Conservation (phyloP, 2,113 vertebrate species). For the Tetraodon nigroviridis region DNA sequence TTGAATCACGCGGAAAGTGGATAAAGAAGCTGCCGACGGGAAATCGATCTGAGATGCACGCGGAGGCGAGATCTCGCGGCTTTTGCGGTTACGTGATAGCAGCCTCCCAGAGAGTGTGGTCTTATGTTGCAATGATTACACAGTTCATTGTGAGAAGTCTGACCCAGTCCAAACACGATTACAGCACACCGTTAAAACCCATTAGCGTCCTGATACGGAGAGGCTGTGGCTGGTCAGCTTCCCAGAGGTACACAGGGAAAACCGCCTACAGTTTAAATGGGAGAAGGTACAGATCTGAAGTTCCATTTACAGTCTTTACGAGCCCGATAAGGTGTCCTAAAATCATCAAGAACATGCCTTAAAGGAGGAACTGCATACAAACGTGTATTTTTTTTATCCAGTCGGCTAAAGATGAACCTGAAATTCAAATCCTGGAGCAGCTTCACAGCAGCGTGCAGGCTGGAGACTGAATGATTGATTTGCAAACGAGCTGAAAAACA, state of each 20-base stretch:
- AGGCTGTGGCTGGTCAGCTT: neutral
- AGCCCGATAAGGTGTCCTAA: too few species aligned
- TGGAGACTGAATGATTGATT: too few species aligned
- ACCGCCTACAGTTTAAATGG: too few species aligned
- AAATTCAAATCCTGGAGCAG: too few species aligned
- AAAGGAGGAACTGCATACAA: too few species aligned
- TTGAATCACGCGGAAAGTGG: conserved; percentile 63
- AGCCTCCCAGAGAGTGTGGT: conserved; percentile 25
- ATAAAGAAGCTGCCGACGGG: conserved; percentile 35
- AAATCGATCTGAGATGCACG: conserved; percentile 52
- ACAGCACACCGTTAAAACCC: conserved; percentile 50
- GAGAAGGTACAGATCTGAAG: too few species aligned
- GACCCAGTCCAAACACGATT: conserved; percentile 54
- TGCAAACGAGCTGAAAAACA: too few species aligned
- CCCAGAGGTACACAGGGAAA: neutral
- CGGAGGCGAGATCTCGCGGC: conserved; percentile 34
- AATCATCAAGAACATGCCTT: too few species aligned
- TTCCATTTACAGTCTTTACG: too few species aligned
- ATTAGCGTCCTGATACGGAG: conserved; percentile 37
- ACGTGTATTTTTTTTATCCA: too few species aligned
- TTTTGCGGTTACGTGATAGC: conserved; percentile 61
- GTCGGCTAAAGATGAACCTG: too few species aligned
- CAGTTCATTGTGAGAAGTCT: conserved; percentile 59
- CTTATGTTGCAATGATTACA: conserved; percentile 61
- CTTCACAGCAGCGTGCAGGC: too few species aligned